These are phyloP conservation scores for Lacerta bilineata DNA, from an alignment of 2,797 vertebrate genomes.

Conservation along the genomic window DNA sequence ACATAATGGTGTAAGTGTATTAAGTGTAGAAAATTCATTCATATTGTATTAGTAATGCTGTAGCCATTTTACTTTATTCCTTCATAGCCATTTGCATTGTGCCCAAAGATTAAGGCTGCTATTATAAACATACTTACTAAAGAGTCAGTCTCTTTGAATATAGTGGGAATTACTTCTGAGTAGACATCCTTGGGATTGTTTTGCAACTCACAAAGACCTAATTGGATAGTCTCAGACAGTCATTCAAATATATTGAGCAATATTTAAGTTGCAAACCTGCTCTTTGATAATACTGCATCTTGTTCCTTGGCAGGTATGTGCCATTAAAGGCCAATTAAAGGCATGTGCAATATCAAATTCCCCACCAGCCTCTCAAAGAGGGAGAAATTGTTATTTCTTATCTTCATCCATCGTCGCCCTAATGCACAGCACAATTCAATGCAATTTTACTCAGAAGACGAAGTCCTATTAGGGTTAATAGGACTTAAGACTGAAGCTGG, in stretches of 20 bases:
- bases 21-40: not conserved
- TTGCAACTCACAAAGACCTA: not conserved
- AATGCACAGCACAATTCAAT: not conserved
- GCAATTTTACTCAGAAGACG: not conserved
- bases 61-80: not conserved
- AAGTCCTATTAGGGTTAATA: not conserved
- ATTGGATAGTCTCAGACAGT: not conserved
- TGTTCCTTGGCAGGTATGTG: not conserved
- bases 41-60: not conserved
- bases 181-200: not conserved
- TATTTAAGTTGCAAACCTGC: not conserved
- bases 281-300: not conserved
- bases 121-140: not conserved
- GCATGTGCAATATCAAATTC: not conserved
- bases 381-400: not conserved
- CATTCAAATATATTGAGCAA: not conserved
- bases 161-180: not conserved
- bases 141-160: not conserved
- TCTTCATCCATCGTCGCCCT: not conserved
- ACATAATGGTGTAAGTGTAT: not conserved
- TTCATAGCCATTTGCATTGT: slow-evolving; percentile 5
- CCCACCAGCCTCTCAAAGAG: too few relatives aligned
- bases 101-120: slow-evolving; percentile 1
- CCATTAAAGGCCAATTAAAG: not conserved
- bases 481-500: not conserved